phyloP scores from a whole-genome alignment of 2,797 vertebrate genomes.

The Rachycentron canadum region DNA sequence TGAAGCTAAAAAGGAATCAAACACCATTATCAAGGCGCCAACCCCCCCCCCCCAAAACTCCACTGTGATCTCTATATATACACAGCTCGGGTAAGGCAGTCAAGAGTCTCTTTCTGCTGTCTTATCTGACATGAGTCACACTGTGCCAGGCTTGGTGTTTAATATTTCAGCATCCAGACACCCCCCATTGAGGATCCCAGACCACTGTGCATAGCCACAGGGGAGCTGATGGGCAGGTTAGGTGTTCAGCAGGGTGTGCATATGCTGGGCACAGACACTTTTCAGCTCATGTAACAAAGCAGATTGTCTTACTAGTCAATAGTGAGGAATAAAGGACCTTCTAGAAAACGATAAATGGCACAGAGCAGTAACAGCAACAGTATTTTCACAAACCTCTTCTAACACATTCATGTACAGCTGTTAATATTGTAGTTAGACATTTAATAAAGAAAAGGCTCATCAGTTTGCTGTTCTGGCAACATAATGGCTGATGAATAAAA shows the following conservation, averaged over 20 bases:
- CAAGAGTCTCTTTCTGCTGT: slow-evolving; percentile 26
- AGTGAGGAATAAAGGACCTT: slow-evolving; percentile 1
- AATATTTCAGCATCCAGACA: slow-evolving; percentile 66
- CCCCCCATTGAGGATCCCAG: slow-evolving; percentile 39
- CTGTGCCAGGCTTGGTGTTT: slow-evolving; percentile 38
- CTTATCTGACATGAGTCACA: slow-evolving; percentile 58
- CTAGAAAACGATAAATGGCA: slow-evolving; percentile 3
- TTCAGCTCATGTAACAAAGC: slow-evolving; percentile 13
- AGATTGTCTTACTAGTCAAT: slow-evolving; percentile 13
- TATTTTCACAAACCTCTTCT: slow-evolving; percentile 18
- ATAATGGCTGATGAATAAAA: slow-evolving; percentile 51
- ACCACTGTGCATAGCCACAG: slow-evolving; percentile 24
- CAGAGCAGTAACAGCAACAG: background rate
- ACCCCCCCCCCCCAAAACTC: background rate
- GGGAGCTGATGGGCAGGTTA: slow-evolving; percentile 23
- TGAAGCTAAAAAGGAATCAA: slow-evolving; percentile 32
- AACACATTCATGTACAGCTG: slow-evolving; percentile 14
- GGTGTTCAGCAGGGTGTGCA: slow-evolving; percentile 22
- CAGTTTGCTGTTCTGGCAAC: slow-evolving; percentile 46
- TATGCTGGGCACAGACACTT: slow-evolving; percentile 13
- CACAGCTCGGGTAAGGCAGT: slow-evolving; percentile 6
- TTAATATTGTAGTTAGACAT: slow-evolving; percentile 29
- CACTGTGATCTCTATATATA: background rate
- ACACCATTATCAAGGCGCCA: slow-evolving; percentile 33
- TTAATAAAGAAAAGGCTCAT: slow-evolving; percentile 35